These are phyloP conservation scores for Chiroxiphia lanceolata DNA, from an alignment of 2,797 vertebrate species.

Conservation along the genomic window DNA sequence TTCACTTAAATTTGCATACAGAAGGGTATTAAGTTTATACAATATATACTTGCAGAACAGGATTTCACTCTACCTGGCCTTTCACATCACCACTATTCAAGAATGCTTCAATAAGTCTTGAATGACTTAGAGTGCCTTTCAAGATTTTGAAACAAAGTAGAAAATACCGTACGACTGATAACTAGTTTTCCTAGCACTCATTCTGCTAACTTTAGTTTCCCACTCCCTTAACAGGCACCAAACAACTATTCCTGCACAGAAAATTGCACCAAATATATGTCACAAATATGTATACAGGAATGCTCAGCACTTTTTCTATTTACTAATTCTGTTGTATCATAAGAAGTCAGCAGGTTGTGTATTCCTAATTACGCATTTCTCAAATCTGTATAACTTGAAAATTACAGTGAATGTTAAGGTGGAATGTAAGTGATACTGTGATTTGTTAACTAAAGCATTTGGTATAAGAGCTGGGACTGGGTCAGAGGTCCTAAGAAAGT, in stretches of 20 bases:
- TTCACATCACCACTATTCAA: background rate
- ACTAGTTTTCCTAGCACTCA: background rate
- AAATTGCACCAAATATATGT: background rate
- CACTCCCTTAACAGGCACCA: background rate
- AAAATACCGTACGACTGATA: background rate
- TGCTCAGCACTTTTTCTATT: background rate
- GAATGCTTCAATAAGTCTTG: background rate
- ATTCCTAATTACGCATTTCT: background rate
- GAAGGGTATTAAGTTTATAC: background rate
- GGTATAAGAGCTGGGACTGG: background rate
- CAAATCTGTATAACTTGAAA: background rate
- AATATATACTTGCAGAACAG: background rate
- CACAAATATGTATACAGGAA: background rate
- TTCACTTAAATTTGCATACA: background rate
- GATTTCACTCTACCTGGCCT: background rate
- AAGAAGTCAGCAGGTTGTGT: rapidly evolving
- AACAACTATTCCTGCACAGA: background rate
- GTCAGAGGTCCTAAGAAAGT: background rate
- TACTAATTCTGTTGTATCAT: background rate
- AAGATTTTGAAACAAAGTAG: background rate
- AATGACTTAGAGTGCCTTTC: background rate
- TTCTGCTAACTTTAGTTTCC: background rate
- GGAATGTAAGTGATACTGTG: background rate
- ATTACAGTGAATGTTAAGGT: background rate
- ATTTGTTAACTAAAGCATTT: background rate